Evolutionary conservation across 2,888 invertebrate genomes (phyloP), one percentile per base, ranked within the genome.

Genomic region (Microctonus aethiopoides): DNA sequence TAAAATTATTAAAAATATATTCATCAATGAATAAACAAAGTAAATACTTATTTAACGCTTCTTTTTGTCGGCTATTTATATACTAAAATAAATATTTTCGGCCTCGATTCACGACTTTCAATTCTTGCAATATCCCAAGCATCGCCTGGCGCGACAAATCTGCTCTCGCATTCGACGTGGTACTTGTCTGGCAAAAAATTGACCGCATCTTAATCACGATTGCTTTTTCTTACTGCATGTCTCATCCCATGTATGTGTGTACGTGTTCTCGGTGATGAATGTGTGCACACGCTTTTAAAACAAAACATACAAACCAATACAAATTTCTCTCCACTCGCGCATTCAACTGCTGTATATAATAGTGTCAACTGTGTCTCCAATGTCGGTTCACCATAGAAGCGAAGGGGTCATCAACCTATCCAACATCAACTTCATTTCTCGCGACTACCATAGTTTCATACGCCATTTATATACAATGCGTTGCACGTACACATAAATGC

Each of bases 361-460:
- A 29, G 46, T 20, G 46, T 16, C 46, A 46, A 46, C 46, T 46
- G 46, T 46, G 16, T 6, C 16, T 20, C n/a, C n/a, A n/a, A n/a
- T n/a, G n/a, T 46, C 16, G 20, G 60, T 67, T 68, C 64, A 56
- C 72, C 66, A 54, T 26, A 65, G 71, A 61, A 66, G 62, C 36
- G 34, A 39, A 20, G 36, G 52, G 72, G 72, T 70, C 74, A 72
- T 72, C 70, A 75, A 74, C 72, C 72, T 72, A 73, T 74, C 66
- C 64, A 66, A 72, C 67, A 59, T 52, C 36, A 62, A 64, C 46
- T 64, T 59, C 54, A 22, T 39, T 41, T 52, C 54, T 32, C 56
- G 16, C 51, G 39, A 22, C 26, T 34, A 65, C 51, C 51, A 7
- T 63, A 57, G 57, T 41, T 46, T 61, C 29, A 32, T 39, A 54